Base-by-base conservation (phyloP, 2,113 vertebrate species). In the Amphilophus citrinellus region DNA sequence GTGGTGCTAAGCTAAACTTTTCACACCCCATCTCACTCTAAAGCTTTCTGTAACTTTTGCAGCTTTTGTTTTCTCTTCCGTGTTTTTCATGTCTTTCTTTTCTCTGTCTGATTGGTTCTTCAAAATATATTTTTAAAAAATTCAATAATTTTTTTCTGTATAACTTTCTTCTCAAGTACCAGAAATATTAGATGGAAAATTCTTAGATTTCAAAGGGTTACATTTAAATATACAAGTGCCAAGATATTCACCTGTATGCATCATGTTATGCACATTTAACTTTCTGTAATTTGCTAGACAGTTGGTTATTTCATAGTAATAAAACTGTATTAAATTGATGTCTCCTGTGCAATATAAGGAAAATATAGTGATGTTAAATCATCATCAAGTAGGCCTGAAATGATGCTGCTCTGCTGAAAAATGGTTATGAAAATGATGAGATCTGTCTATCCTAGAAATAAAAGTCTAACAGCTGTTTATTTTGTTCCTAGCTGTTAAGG, bases 21-120 rank as follows among this genome's bases (percentile, higher is more conserved):
- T 88, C 84, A 83, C 85, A 86, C 87, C 79, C 61, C 87, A 90
- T 94, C 61, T 89, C 91, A 84, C 90, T 61, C 63, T 88, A 60
- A 87, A 77, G 92, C 92, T 92, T 93, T 82, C 50, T 88, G 58
- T 86, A 88, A 84, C 73, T 85, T 91, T 79, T 85, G 89, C 91
- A 88, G 88, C 92, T 92, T 90, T 87, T 79, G 85, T 83, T 94
- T 93, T 86, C 85, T 88, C 77, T 79, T 77, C 53, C 85, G 35
- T 88, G 83, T 91, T 85, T 66, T 83, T 85, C 62, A 62, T 89
- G 44, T 76, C 59, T 90, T 88, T 85, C 18, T 82, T 93, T 90
- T 93, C 73, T 89, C 76, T 87, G 73, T 88, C 82, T 87, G 80
- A 85, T 84, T 87, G 78, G 61, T 85, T 30, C 4, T 65, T 87